Percentiles rank a stretch among this genome's conserved stretches.
phyloP scores from a whole-genome alignment of 2,113 vertebrate species.

The Myotis lucifugus region DNA sequence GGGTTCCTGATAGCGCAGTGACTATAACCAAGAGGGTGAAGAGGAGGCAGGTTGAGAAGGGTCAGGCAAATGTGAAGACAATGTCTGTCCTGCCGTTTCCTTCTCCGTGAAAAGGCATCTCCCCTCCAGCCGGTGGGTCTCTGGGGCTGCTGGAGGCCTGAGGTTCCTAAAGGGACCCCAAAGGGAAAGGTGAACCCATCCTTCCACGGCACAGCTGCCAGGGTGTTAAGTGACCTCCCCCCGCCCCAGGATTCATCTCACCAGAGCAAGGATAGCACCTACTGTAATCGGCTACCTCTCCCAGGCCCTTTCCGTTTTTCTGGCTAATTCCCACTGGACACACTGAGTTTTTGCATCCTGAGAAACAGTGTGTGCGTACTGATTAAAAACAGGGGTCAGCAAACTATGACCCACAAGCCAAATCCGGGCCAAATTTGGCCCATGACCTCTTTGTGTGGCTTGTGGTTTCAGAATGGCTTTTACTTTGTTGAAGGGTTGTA shows the following conservation, averaged over 20 bases:
- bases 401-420: background rate
- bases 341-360: background rate
- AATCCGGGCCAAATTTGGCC: background rate
- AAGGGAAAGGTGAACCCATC: background rate
- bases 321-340: background rate
- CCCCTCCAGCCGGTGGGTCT: background rate
- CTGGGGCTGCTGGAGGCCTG: background rate
- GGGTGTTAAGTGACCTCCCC: background rate
- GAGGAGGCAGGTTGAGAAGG: conserved; percentile 23
- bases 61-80: background rate
- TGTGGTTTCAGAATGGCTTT: conserved; percentile 31
- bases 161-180: background rate
- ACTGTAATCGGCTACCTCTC: background rate
- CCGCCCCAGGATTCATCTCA: background rate
- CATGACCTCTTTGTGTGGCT: background rate
- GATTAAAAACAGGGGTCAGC: background rate
- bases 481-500: background rate
- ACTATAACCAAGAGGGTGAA: background rate
- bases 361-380: background rate
- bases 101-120: background rate
- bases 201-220: background rate
- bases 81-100: background rate
- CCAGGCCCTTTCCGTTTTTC: background rate
- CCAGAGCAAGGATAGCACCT: background rate
- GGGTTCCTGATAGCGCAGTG: background rate